Conservation (phyloP, 2,113 vertebrate species). For the Forbesichthys agassizii region DNA sequence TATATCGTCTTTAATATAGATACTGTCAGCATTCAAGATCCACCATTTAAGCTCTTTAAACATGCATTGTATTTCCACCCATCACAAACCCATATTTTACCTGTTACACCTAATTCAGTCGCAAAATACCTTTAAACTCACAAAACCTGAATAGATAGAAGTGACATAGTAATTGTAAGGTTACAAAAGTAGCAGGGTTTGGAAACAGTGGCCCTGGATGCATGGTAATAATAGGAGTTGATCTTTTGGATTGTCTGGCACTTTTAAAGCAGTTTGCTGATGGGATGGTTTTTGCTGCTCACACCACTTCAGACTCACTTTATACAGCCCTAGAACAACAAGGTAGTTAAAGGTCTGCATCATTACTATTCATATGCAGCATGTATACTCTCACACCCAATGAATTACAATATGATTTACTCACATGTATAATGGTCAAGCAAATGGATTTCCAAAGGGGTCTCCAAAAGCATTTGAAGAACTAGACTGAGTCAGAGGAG, state of each 20-base stretch:
- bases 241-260: slow-evolving; percentile 57
- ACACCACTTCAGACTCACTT: slow-evolving; percentile 30
- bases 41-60: slow-evolving; percentile 40
- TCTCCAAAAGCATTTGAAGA: slow-evolving; percentile 76
- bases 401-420: not conserved
- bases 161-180: slow-evolving; percentile 7
- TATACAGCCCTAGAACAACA: slow-evolving; percentile 24
- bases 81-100: slow-evolving; percentile 28
- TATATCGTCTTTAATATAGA: slow-evolving; percentile 59
- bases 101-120: slow-evolving; percentile 52
- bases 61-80: not conserved
- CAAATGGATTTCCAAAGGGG: slow-evolving; percentile 89
- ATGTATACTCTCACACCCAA: too few species aligned
- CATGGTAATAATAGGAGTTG: slow-evolving; percentile 26
- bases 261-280: slow-evolving; percentile 34
- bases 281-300: slow-evolving; percentile 13
- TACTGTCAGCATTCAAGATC: slow-evolving; percentile 50
- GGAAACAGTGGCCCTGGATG: slow-evolving; percentile 1
- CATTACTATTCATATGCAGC: too few species aligned
- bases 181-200: slow-evolving; percentile 3
- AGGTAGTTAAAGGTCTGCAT: not conserved
- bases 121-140: slow-evolving; percentile 31
- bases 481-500: slow-evolving; percentile 50
- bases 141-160: slow-evolving; percentile 41
- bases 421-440: slow-evolving; percentile 70